A percentile compares a stretch with the other conserved stretches of the same genome.
Conservation (phyloP, 2,888 invertebrate species). For the Dicroscelio sp. region DNA sequence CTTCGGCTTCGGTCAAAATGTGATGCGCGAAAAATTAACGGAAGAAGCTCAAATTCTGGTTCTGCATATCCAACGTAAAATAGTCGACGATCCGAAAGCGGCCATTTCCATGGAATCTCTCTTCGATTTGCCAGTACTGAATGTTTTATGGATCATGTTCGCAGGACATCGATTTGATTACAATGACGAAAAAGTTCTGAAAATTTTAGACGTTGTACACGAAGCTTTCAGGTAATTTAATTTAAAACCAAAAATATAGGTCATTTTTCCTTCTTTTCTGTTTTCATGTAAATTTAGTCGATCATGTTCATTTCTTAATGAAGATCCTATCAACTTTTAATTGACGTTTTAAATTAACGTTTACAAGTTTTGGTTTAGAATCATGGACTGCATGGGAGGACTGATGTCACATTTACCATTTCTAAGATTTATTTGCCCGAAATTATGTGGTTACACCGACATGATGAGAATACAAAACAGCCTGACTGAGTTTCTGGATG, state of each 20-base stretch:
- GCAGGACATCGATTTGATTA: slow-evolving; percentile 94
- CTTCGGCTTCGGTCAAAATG: slow-evolving; percentile 93
- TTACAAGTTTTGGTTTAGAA: too few species aligned
- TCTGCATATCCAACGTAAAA: slow-evolving; percentile 90
- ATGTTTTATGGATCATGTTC: slow-evolving; percentile 94
- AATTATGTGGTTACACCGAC: slow-evolving; percentile 93
- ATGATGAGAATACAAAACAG: slow-evolving; percentile 92
- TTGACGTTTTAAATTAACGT: too few species aligned
- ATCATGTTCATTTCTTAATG: too few species aligned
- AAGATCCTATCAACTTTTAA: too few species aligned
- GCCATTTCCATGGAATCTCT: slow-evolving; percentile 92
- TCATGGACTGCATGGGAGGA: slow-evolving; percentile 94
- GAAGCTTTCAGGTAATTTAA: slow-evolving; percentile 93
- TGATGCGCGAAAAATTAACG: slow-evolving; percentile 93
- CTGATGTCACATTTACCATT: slow-evolving; percentile 94
- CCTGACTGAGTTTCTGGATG: slow-evolving; percentile 92
- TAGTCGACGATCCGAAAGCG: slow-evolving; percentile 79
- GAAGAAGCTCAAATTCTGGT: slow-evolving; percentile 92
- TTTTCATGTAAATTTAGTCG: background rate
- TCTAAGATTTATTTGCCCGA: slow-evolving; percentile 93
- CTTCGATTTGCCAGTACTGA: slow-evolving; percentile 93
- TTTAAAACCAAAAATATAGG: too few species aligned
- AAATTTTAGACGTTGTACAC: slow-evolving; percentile 93
- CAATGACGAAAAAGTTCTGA: slow-evolving; percentile 88
- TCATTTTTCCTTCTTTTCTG: background rate